Base-by-base conservation (phyloP, 1,140 invertebrate species). In the Hesperophylax magnus region DNA sequence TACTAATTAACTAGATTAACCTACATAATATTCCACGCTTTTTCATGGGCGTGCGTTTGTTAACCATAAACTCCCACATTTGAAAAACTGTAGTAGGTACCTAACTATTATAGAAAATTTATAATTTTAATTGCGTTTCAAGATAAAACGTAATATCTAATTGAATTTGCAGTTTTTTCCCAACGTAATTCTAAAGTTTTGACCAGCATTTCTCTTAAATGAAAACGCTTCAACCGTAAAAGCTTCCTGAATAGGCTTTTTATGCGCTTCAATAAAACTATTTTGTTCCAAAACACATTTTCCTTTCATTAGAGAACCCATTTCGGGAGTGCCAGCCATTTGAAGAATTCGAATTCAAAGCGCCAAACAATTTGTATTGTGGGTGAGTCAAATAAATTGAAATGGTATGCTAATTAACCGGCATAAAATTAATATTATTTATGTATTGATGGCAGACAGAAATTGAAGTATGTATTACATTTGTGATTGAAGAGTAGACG, bases 401-500 rank as follows among this genome's bases (percentile, higher is more conserved):
- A 31, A 61, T 61, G 22, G 17, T 67, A 67, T 67, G 63, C 17
- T 31, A 67, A 67, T 67, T 15, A 67, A 61, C 31, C 63, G 63
- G 17, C 22, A 67, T 27, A 11, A 31, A 67, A 27, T 67, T 67
- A 67, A 67, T 67, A 17, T 31, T 67, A 67, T 67, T 22, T 27
- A 67, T 67, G 7, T 67, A 67, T 67, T 22, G 27, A 31, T 31
- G 22, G 31, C 63, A 34, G 63, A 27, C 22, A 34, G 63, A 67
- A 31, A 39, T 27, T 67, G 63, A 31, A 34, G 63, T 39, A 67
- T 31, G 63, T 39, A 67, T 31, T 31, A 27, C 22, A 67, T 67
- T 15, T 17, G 15, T 67, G 31, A 67, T 15, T 27, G 39, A 47
- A 8, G 34, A 34, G 9, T 47, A 8, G 31, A 67, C 2, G 63